These are phyloP conservation scores for Mythimna vitellina DNA, from an alignment of 2,888 invertebrate genomes.

Conservation along the genomic window DNA sequence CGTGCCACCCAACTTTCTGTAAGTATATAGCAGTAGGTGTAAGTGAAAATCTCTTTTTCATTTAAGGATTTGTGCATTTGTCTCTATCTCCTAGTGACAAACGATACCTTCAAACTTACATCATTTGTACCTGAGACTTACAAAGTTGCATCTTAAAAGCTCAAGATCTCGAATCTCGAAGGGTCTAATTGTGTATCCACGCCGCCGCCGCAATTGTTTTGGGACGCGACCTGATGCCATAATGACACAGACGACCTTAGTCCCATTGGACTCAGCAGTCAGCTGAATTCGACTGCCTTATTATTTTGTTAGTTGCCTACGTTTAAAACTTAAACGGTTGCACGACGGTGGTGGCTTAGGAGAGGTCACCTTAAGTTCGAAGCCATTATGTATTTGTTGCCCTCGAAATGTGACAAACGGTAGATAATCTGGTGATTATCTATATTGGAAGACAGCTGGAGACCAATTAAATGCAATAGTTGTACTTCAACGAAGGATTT, in stretches of 20 bases:
- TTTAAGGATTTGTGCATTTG: not conserved
- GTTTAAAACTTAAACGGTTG: slow-evolving; percentile 51
- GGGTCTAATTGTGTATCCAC: slow-evolving; percentile 83
- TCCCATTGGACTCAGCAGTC: slow-evolving; percentile 69
- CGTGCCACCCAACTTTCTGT: not conserved
- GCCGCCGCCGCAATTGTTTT: slow-evolving; percentile 83
- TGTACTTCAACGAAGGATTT: not conserved
- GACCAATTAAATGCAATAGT: no score
- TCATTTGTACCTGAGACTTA: slow-evolving; percentile 4
- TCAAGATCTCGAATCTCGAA: slow-evolving; percentile 67
- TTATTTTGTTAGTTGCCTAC: slow-evolving; percentile 56
- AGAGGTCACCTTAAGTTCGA: slow-evolving; percentile 35
- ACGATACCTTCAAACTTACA: not conserved
- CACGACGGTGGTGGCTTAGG: slow-evolving; percentile 50
- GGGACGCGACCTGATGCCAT: slow-evolving; percentile 75
- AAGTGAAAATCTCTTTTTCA: not conserved
- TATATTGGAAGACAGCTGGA: not conserved
- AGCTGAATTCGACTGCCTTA: slow-evolving; percentile 55
- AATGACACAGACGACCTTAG: slow-evolving; percentile 82
- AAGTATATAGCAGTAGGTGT: not conserved
- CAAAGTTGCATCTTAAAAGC: slow-evolving; percentile 46
- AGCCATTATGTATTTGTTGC: slow-evolving; percentile 11
- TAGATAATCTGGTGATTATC: not conserved
- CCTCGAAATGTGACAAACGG: slow-evolving; percentile 8
- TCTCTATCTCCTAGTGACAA: not conserved